Percentiles rank a stretch among this genome's conserved stretches.
These are phyloP conservation scores for Strigops habroptila DNA, from an alignment of 2,113 vertebrate genomes.

Conservation along the genomic window DNA sequence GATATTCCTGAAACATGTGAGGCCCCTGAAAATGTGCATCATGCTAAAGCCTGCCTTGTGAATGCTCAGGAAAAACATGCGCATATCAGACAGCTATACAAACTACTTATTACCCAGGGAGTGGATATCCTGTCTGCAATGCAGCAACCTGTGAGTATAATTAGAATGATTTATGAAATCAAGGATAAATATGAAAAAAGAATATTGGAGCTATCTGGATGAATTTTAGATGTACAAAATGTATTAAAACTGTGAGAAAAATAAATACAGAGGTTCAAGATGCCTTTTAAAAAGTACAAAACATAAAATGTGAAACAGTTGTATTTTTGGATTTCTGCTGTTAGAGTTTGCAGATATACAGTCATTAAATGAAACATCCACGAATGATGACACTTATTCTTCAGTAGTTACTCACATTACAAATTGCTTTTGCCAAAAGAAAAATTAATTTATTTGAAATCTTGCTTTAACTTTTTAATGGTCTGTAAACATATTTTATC, in stretches of 20 bases:
- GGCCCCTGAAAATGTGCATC: conserved; percentile 28
- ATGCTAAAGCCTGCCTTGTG: conserved; percentile 59
- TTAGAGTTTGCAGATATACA: background rate
- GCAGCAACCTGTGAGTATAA: conserved; percentile 75
- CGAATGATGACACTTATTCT: background rate
- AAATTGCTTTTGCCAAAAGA: background rate
- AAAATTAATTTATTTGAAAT: background rate
- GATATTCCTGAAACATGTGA: conserved; percentile 45
- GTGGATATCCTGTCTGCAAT: conserved; percentile 79
- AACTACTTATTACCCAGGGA: conserved; percentile 73
- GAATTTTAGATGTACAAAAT: background rate
- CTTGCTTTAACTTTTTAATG: background rate
- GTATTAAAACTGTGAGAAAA: background rate
- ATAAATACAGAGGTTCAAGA: background rate
- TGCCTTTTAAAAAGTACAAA: background rate
- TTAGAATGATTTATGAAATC: background rate
- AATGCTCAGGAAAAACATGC: conserved; percentile 70
- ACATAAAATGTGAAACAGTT: background rate
- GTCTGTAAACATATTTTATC: background rate
- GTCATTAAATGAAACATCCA: background rate
- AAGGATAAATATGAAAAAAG: background rate
- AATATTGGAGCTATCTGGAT: background rate
- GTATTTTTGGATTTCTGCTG: background rate
- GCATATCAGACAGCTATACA: conserved; percentile 72
- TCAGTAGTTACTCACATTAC: background rate